Conservation (phyloP, 92 coral and sea anemone genomes). For the Hydrozoanthus gracilis region DNA sequence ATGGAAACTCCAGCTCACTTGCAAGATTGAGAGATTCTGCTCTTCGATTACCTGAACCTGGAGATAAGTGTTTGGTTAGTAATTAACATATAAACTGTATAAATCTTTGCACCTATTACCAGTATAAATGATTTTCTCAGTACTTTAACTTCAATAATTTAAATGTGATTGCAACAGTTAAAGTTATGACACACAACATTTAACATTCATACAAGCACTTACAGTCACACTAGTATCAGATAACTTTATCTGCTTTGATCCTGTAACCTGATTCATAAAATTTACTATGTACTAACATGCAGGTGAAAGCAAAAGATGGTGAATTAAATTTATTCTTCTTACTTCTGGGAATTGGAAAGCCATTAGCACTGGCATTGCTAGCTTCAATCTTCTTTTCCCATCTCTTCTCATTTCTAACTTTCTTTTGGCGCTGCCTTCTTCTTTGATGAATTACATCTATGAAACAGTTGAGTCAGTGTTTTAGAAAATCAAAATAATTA, state of each 20-base stretch:
- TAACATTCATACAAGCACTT: too few species aligned
- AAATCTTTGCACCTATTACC: too few species aligned
- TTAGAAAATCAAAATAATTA: too few species aligned
- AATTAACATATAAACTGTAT: background rate
- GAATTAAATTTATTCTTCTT: slow-evolving; percentile 26
- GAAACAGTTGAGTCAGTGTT: background rate
- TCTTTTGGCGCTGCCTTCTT: slow-evolving; percentile 86
- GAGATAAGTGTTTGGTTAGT: background rate
- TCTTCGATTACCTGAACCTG: slow-evolving; percentile 44
- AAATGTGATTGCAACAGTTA: too few species aligned
- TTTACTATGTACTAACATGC: background rate
- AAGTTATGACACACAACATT: too few species aligned
- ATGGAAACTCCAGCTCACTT: slow-evolving; percentile 94
- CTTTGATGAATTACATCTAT: slow-evolving; percentile 81
- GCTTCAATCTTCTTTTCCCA: slow-evolving; percentile 77
- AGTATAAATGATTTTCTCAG: too few species aligned
- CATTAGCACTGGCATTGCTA: slow-evolving; percentile 47
- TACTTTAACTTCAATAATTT: too few species aligned
- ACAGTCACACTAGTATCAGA: too few species aligned
- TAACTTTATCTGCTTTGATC: too few species aligned
- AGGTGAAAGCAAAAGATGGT: background rate
- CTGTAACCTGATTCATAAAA: too few species aligned
- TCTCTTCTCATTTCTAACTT: slow-evolving; percentile 86
- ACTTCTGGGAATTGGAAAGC: slow-evolving; percentile 47
- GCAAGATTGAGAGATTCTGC: slow-evolving; percentile 72